Base-by-base conservation (phyloP, 2,797 vertebrate species). In the Buphagus erythrorhynchus region DNA sequence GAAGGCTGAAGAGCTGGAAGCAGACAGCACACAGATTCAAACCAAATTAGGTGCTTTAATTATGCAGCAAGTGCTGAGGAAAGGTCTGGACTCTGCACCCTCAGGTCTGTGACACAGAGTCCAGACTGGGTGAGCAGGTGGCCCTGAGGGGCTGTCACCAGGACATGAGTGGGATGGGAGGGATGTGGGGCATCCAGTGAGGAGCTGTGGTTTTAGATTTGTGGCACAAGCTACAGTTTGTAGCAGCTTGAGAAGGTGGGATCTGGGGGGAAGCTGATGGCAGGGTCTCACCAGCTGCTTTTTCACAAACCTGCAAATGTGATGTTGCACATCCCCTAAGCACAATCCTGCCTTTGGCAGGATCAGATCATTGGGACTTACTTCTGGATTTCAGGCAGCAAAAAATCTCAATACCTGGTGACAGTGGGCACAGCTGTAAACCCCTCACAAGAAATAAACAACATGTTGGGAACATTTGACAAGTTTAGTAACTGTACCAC, bases 61-160 rank as follows among this genome's bases (percentile, higher is more conserved):
- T 68, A 26, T 4, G 10, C 15, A 33, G 0, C 0, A 0, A 28
- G 16, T 9, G 16, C 38, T 55, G 54, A 48, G 76, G 72, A 36
- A 45, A 55, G 61, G 20, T 42, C 73, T 84, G 49, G 57, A 16
- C 16, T 36, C 45, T 45, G n/a, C 31, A 16, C 48, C 59, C 74
- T 36, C 45, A 26, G 11, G 36, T 51, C n/a, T 43, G 26, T 51
- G 12, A 28, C 10, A 25, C 21, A 20, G 38, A 57, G 22, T 1
- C 45, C 61, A 40, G 40, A 1, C 6, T 9, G 21, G 52, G 15
- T 21, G 36, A 26, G 2, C 48, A 42, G 7, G 29, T 11, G 35
- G 3, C 5, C 49, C 72, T 15, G 18, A 4, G 36, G 28, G 29
- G 13, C 35, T 11, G 38, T 14, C 38, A n/a, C n/a, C n/a, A 25